Evolutionary conservation across 2,797 vertebrate species (phyloP).

Genomic region (Sebastes vulpes): DNA sequence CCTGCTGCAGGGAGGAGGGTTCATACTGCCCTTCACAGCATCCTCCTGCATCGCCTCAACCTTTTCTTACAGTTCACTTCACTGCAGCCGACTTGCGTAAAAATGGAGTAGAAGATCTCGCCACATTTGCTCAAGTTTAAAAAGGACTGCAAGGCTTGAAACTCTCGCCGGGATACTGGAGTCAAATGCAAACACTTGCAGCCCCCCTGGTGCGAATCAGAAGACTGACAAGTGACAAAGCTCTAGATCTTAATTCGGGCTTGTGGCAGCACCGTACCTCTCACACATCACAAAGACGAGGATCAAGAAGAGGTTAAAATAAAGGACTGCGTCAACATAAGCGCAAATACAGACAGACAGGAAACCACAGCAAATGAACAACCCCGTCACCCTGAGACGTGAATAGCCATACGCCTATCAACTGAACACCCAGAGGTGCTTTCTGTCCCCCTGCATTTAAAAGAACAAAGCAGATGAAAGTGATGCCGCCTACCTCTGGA

Average conservation of each 20-base stretch:
- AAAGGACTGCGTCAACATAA: background rate
- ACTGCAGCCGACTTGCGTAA: background rate
- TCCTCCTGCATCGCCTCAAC: background rate
- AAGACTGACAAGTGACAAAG: background rate
- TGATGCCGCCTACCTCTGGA: constrained; percentile 66
- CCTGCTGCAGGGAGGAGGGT: background rate
- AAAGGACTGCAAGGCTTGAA: background rate
- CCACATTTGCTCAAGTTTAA: background rate
- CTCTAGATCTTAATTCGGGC: background rate
- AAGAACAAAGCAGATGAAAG: background rate
- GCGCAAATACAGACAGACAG: background rate
- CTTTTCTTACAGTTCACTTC: background rate
- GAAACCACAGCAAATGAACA: background rate
- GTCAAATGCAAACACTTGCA: background rate
- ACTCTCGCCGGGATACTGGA: background rate
- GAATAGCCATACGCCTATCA: background rate
- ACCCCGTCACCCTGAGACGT: background rate
- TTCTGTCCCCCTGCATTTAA: background rate
- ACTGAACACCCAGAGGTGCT: background rate
- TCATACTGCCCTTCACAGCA: constrained; percentile 1
- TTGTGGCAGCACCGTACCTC: background rate
- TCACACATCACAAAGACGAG: background rate
- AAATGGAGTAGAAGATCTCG: background rate
- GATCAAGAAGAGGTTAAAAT: background rate
- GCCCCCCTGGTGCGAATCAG: background rate